Evolutionary conservation across 2,888 invertebrate species (phyloP).

Genomic region (Iselma pallidipennis): DNA sequence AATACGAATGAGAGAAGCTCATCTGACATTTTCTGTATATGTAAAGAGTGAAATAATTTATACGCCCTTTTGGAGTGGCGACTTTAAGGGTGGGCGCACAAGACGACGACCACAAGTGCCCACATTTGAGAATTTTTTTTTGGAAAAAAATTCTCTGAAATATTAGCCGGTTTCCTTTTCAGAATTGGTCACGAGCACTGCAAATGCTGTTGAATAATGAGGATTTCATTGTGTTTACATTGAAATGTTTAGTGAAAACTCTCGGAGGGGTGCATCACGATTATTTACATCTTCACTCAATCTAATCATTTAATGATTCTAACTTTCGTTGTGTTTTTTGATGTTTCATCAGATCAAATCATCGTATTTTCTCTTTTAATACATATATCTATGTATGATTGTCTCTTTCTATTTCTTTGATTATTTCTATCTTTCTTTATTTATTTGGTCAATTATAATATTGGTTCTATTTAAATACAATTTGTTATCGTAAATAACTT

Average conservation of each 20-base stretch:
- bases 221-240: background rate
- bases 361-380: too few relatives aligned
- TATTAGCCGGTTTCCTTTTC: background rate
- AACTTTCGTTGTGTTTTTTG: constrained; percentile 10
- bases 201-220: background rate
- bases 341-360: constrained; percentile 18
- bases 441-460: background rate
- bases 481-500: constrained; percentile 16
- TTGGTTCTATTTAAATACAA: constrained; percentile 16
- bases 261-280: constrained; percentile 21
- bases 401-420: too few relatives aligned
- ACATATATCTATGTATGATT: too few relatives aligned
- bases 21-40: background rate
- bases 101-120: background rate
- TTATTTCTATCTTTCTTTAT: background rate
- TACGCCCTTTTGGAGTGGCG: background rate
- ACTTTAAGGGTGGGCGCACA: background rate
- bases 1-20: background rate
- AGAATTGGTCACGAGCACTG: background rate
- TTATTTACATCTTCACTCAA: constrained; percentile 3
- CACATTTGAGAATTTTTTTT: too few relatives aligned
- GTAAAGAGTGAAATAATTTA: background rate
- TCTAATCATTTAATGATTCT: constrained; percentile 6
- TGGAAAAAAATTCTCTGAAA: background rate
- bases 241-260: constrained; percentile 5